phyloP scores from a whole-genome alignment of 2,797 vertebrate species.

The Gouania willdenowi region DNA sequence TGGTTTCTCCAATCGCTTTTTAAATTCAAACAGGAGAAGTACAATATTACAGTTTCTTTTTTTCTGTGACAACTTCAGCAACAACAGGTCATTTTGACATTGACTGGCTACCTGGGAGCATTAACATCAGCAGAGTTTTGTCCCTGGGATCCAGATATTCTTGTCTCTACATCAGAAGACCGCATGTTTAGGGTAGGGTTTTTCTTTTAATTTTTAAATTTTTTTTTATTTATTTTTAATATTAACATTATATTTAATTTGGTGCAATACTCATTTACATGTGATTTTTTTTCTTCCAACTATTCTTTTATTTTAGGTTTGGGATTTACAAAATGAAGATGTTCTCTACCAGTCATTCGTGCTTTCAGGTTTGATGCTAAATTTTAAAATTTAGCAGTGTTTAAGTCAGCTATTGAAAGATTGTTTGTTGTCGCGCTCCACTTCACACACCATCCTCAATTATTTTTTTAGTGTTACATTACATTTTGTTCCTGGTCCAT shows the following conservation, averaged over 20 bases:
- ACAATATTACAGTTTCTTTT: too few relatives aligned
- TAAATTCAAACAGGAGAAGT: too few relatives aligned
- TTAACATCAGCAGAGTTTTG: conserved; percentile 87
- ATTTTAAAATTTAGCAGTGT: neutral
- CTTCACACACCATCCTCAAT: too few relatives aligned
- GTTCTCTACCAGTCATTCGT: conserved; percentile 81
- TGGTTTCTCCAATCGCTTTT: too few relatives aligned
- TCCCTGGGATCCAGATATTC: conserved; percentile 69
- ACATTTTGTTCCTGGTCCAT: too few relatives aligned
- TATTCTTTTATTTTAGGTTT: conserved; percentile 74
- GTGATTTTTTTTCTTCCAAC: neutral
- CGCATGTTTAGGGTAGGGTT: conserved; percentile 89
- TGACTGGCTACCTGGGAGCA: conserved; percentile 76
- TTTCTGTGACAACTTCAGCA: too few relatives aligned
- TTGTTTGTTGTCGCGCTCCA: too few relatives aligned
- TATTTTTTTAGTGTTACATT: too few relatives aligned
- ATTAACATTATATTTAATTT: neutral
- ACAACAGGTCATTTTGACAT: conserved; percentile 53
- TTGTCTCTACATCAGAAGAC: conserved; percentile 87
- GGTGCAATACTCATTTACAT: neutral
- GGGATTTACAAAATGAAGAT: conserved; percentile 71
- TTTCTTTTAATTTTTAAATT: neutral
- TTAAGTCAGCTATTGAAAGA: too few relatives aligned
- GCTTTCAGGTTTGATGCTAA: conserved; percentile 76
- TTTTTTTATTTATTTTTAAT: neutral